Evolutionary conservation across 2,797 vertebrate species (phyloP), one percentile per base, ranked within the genome.

Genomic region (Clarias fuscus): DNA sequence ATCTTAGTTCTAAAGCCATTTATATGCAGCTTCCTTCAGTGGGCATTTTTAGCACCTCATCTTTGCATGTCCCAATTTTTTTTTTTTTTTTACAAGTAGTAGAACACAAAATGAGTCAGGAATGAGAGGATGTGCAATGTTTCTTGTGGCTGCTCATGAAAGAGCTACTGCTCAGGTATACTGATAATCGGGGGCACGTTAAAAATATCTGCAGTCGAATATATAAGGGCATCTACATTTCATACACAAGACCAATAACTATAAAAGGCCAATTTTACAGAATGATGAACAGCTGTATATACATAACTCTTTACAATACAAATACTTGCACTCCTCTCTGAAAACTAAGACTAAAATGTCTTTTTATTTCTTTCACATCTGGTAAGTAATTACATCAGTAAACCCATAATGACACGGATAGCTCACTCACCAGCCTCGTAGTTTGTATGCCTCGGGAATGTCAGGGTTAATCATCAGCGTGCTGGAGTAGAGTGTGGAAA

Each of bases 401-500:
- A 48, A 72, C 7, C 64, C 48, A 68, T 56, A 10, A n/a, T 24
- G 67, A 58, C 5, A 30, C 1, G 33, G 27, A 78, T 22, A 59
- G 73, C 5, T 82, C 33, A 93, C 96, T 89, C 95, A 99, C 98
- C 98, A 99, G 94, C 97, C 98, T 90, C 98, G 93, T 77, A 99
- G 96, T 90, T 98, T 99, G 90, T 98, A 96, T 37, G 98, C 96
- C 93, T 99, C 97, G 1, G 98, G 97, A 91, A 97, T 97, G 92
- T 99, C 98, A 13, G 98, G 98, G 94, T 99, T 99, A 92, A 97
- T 84, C 93, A 99, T 93, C 90, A 99, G 2, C 15, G 96, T 99
- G 93, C 98, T 99, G 7, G 95, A 97, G 88, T 97, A 96, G 68
- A 98, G 93, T 7, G 98, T 95, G 0, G 97, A 98, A 67, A 99